Evolutionary conservation across 2,113 vertebrate genomes (phyloP).

Genomic region (Calidris pygmaea): DNA sequence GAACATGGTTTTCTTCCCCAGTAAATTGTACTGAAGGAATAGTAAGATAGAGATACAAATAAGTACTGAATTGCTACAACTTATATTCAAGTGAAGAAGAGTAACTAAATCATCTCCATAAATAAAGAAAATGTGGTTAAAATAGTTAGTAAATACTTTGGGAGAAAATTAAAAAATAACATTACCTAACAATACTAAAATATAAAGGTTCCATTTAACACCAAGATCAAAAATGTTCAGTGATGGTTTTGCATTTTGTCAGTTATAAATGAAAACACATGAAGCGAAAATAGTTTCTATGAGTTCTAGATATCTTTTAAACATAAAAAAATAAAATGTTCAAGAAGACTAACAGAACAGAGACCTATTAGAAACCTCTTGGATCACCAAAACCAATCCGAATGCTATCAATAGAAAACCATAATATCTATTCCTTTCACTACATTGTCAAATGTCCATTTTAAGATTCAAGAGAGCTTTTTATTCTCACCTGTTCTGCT

Average conservation of each 20-base stretch:
- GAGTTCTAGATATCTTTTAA: background rate
- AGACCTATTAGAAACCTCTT: background rate
- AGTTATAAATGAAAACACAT: background rate
- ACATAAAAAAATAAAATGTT: background rate
- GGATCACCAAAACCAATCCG: background rate
- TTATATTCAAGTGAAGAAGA: background rate
- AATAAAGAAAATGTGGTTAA: background rate
- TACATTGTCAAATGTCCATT: background rate
- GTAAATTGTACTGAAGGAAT: background rate
- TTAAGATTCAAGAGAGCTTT: background rate
- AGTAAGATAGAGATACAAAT: background rate
- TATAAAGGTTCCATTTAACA: background rate
- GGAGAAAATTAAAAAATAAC: background rate
- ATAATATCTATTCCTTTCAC: background rate
- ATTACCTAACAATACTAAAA: background rate
- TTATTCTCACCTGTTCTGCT: background rate
- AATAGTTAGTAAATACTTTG: background rate
- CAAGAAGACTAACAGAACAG: background rate
- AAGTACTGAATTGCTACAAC: background rate
- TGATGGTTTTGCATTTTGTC: background rate
- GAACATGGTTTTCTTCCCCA: background rate
- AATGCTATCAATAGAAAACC: background rate
- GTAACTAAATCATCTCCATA: background rate
- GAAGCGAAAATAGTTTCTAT: background rate
- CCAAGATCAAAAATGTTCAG: background rate